Base-by-base conservation (phyloP, 2,797 vertebrate genomes). In the Liparis tanakae region DNA sequence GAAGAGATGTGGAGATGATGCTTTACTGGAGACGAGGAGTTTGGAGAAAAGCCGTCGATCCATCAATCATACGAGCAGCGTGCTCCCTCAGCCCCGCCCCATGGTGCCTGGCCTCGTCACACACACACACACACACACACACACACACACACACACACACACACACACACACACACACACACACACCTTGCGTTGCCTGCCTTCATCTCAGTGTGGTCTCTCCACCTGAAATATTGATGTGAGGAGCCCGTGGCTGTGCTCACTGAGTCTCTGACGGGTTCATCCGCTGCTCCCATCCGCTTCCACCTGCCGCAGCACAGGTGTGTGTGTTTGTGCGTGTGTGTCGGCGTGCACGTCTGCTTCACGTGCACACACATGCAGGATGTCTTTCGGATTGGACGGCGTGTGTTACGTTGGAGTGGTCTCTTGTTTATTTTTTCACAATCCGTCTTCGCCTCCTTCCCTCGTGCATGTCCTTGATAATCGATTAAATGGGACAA, bases 151-250 rank as follows among this genome's bases (percentile, higher is more conserved):
- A 30, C 25, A 30, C 25, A 30, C 25, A 30, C 25, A 51, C 67
- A 55, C 25, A 30, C 25, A 30, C 25, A 30, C 25, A 30, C 25
- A 30, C 25, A 30, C 25, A 30, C 25, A 30, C 25, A 30, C 25
- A 30, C 25, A 30, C 25, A 30, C 25, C 25, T 30, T 30, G 25
- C 4, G 25, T 30, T 30, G 25, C 67, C 12, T 67, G 6, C 74
- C 70, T 82, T 87, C 70, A 83, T 76, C 84, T 74, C 82, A 70
- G 64, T 72, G 37, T 67, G 82, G 63, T 64, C 25, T 48, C 77
- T 20, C 43, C 56, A 54, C 7, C 54, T 85, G 77, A 84, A 85
- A 76, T 84, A 87, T 86, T 89, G 82, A 91, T 87, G 75, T 36
- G 46, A 78, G 60, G 39, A 69, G 51, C 54, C 30, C 41, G 20